Evolutionary conservation across 1,140 invertebrate genomes (phyloP).

Genomic region (Trachelipus rathkii): DNA sequence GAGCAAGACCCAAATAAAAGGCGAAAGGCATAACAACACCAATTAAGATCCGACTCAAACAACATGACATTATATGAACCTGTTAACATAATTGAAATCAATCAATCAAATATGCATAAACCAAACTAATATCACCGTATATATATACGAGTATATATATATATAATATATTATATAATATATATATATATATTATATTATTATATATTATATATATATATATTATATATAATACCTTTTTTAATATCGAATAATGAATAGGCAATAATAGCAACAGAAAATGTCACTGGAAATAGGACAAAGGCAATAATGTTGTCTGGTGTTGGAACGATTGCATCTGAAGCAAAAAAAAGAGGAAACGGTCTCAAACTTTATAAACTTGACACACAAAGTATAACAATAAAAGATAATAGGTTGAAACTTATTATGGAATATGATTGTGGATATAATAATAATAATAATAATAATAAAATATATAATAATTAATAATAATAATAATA

Average conservation of each 20-base stretch:
- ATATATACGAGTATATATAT: no score
- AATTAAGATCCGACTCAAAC: constrained; percentile 60
- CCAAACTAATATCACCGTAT: no score
- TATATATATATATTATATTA: no score
- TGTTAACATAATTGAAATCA: no score
- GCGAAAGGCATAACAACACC: constrained; percentile 60
- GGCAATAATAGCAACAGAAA: constrained; percentile 55
- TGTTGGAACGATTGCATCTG: constrained; percentile 58
- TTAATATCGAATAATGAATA: constrained; percentile 49
- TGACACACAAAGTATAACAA: not conserved
- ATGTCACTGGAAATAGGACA: constrained; percentile 53
- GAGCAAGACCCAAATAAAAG: constrained; percentile 60
- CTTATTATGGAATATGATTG: no score
- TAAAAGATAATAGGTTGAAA: no score
- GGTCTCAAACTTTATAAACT: not conserved
- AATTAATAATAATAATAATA: no score
- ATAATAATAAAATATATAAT: no score
- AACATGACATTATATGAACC: constrained; percentile 61
- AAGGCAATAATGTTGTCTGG: constrained; percentile 58
- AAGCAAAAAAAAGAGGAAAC: constrained; percentile 47
- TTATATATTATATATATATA: no score
- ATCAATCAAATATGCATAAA: not conserved
- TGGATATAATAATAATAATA: no score
- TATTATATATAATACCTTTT: not conserved
- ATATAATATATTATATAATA: no score